These are phyloP conservation scores for Setophaga petechia DNA, from an alignment of 2,113 vertebrate species.

Conservation along the genomic window DNA sequence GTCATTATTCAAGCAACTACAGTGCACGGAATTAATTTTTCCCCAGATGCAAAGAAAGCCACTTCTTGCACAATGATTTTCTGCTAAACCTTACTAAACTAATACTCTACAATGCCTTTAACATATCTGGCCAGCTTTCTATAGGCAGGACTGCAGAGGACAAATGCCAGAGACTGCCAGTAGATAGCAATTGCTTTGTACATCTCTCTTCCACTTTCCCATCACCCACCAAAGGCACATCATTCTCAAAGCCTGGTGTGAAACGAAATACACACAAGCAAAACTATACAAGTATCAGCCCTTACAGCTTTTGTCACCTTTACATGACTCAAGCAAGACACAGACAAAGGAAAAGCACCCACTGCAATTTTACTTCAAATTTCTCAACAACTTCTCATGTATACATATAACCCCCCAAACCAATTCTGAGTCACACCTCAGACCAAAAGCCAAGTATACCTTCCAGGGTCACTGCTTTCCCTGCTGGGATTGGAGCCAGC, in stretches of 20 bases:
- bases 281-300: not conserved
- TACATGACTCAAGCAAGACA: not conserved
- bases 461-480: not conserved
- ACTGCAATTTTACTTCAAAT: not conserved
- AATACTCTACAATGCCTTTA: not conserved
- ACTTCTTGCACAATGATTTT: not conserved
- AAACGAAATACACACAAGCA: not conserved
- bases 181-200: not conserved
- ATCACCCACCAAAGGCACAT: not conserved
- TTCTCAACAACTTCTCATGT: not conserved
- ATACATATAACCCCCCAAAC: not conserved
- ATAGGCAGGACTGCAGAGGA: not conserved
- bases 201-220: not conserved
- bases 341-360: not conserved
- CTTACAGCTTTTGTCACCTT: not conserved
- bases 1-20: not conserved
- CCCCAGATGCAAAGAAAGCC: not conserved
- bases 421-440: not conserved
- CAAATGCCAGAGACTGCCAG: not conserved
- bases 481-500: not conserved
- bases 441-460: not conserved
- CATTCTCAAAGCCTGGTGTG: not conserved
- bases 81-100: not conserved
- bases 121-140: not conserved
- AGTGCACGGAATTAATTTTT: not conserved